phyloP scores from a whole-genome alignment of 64 coral and sea anemone genomes.

The Pocillopora damicornis region DNA sequence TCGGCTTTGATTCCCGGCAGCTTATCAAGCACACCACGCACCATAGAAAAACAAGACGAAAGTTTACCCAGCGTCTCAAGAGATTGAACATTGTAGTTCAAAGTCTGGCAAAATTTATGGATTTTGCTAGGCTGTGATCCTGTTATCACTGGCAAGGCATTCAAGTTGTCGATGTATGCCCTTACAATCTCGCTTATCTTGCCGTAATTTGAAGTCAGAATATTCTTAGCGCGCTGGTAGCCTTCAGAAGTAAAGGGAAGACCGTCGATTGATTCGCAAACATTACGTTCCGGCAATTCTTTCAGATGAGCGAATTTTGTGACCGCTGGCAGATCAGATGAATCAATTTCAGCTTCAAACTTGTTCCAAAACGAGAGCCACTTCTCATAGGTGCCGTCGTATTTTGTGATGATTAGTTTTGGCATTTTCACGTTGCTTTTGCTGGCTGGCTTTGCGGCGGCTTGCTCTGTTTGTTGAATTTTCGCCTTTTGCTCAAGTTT shows the following conservation, averaged over 20 bases:
- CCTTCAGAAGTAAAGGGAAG: background rate
- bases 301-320: constrained; percentile 44
- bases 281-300: constrained; percentile 22
- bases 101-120: constrained; percentile 28
- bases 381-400: constrained; percentile 30
- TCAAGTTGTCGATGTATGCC: constrained; percentile 27
- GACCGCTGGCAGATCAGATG: background rate
- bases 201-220: constrained; percentile 21
- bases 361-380: constrained; percentile 60
- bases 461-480: background rate
- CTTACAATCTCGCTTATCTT: constrained; percentile 11
- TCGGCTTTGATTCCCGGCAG: background rate
- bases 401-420: constrained; percentile 49
- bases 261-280: constrained; percentile 39
- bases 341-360: constrained; percentile 10
- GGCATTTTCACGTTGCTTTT: background rate
- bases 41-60: too few species aligned
- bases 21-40: background rate
- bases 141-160: constrained; percentile 13
- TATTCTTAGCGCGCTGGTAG: constrained; percentile 23
- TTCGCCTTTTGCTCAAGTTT: background rate
- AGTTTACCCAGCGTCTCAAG: background rate
- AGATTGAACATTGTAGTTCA: background rate
- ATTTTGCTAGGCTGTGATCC: constrained; percentile 20
- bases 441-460: background rate